phyloP scores from a whole-genome alignment of 2,797 vertebrate genomes.

The Tenualosa thibaudeaui region DNA sequence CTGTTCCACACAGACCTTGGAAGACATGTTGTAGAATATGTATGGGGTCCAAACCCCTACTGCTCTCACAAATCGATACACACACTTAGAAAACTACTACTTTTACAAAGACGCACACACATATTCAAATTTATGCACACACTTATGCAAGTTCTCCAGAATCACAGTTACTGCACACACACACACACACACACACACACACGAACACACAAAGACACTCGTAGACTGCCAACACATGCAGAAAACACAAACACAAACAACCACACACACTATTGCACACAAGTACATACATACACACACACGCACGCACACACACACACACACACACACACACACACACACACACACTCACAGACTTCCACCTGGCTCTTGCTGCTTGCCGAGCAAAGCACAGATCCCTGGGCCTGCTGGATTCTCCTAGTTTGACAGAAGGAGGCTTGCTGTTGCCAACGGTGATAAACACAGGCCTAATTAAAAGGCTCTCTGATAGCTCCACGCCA shows the following conservation, averaged over 20 bases:
- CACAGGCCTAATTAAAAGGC: constrained; percentile 69
- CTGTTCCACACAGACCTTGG: constrained; percentile 47
- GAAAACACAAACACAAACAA: neutral
- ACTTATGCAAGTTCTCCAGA: neutral
- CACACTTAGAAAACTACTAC: neutral
- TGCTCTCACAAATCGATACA: neutral
- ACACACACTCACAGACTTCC: neutral
- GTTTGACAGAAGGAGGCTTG: constrained; percentile 56
- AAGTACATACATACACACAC: constrained; percentile 17
- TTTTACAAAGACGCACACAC: neutral
- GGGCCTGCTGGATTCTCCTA: constrained; percentile 44
- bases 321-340: neutral
- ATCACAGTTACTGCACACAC: neutral
- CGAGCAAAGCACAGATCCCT: neutral
- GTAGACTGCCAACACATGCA: neutral
- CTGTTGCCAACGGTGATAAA: constrained; percentile 63
- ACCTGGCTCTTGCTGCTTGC: neutral
- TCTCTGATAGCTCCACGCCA: constrained; percentile 65
- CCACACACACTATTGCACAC: neutral
- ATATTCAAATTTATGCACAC: neutral
- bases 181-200: neutral
- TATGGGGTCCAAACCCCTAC: neutral
- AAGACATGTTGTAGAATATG: constrained; percentile 16
- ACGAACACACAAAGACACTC: neutral
- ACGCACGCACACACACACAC: constrained; percentile 27